Conservation (phyloP, 2,888 invertebrate species). For the Coleophora flavipennella region DNA sequence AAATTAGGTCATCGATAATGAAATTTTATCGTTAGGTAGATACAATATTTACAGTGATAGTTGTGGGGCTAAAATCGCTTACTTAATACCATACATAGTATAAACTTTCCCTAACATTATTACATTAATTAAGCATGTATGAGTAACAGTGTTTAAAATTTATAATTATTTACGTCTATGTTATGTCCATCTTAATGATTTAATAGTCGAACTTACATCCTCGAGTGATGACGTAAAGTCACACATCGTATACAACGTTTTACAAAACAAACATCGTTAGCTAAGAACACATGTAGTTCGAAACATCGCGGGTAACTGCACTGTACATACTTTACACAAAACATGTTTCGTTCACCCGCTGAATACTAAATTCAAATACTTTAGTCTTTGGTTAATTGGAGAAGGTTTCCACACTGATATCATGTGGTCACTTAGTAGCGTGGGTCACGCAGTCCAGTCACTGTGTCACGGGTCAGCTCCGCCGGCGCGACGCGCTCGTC, state of each 20-base stretch:
- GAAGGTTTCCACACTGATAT: slow-evolving; percentile 16
- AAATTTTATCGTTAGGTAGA: slow-evolving; percentile 40
- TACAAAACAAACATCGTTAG: slow-evolving; percentile 43
- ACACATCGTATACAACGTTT: slow-evolving; percentile 71
- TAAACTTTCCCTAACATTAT: slow-evolving; percentile 62
- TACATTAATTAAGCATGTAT: slow-evolving; percentile 62
- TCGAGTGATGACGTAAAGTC: slow-evolving; percentile 56
- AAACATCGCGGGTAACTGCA: slow-evolving; percentile 18
- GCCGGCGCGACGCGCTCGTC: slow-evolving; percentile 36
- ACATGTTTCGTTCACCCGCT: slow-evolving; percentile 15
- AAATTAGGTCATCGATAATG: no score
- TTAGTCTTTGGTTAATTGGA: slow-evolving; percentile 27
- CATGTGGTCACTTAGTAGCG: no score
- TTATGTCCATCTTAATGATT: slow-evolving; percentile 53
- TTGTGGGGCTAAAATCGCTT: slow-evolving; percentile 59
- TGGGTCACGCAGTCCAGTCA: neutral
- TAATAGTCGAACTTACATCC: slow-evolving; percentile 44
- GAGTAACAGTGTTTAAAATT: slow-evolving; percentile 70
- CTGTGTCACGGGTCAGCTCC: slow-evolving; percentile 40
- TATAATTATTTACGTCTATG: slow-evolving; percentile 47
- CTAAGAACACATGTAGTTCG: slow-evolving; percentile 20
- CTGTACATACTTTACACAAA: slow-evolving; percentile 22
- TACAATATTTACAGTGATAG: slow-evolving; percentile 47
- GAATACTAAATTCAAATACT: slow-evolving; percentile 21
- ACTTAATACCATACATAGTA: slow-evolving; percentile 51